Evolutionary conservation across 2,888 invertebrate species (phyloP).

Genomic region (Dryobota labecula): DNA sequence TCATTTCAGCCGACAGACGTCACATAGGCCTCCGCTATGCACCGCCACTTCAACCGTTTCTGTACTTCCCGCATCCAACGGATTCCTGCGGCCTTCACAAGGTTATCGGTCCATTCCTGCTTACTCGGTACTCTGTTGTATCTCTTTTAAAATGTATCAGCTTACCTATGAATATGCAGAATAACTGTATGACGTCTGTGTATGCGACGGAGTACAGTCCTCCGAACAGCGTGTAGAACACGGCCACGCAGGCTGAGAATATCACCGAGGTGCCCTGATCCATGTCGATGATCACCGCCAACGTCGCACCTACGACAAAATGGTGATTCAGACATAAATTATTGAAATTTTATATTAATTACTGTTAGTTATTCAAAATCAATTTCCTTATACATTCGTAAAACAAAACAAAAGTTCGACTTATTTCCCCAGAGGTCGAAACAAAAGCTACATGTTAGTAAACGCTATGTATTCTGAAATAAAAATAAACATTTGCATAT

Average conservation of each 20-base stretch:
- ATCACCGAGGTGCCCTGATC: conserved; percentile 98
- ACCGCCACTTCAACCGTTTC: no score
- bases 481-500: neutral
- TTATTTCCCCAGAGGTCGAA: conserved; percentile 4
- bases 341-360: no score
- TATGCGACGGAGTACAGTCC: conserved; percentile 99
- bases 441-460: neutral
- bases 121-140: neutral
- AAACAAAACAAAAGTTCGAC: neutral
- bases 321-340: no score
- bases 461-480: neutral
- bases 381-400: neutral
- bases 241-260: conserved; percentile 98
- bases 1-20: no score
- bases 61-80: no score
- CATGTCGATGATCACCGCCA: conserved; percentile 99
- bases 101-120: no score
- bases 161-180: conserved; percentile 96
- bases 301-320: conserved; percentile 94
- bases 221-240: conserved; percentile 99
- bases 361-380: no score
- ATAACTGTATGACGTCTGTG: conserved; percentile 99
- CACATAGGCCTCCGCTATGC: no score
- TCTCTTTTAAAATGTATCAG: neutral
- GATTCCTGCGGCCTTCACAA: no score